These are phyloP conservation scores for Phalangium opilio DNA, from an alignment of 2,888 invertebrate genomes.

Conservation along the genomic window DNA sequence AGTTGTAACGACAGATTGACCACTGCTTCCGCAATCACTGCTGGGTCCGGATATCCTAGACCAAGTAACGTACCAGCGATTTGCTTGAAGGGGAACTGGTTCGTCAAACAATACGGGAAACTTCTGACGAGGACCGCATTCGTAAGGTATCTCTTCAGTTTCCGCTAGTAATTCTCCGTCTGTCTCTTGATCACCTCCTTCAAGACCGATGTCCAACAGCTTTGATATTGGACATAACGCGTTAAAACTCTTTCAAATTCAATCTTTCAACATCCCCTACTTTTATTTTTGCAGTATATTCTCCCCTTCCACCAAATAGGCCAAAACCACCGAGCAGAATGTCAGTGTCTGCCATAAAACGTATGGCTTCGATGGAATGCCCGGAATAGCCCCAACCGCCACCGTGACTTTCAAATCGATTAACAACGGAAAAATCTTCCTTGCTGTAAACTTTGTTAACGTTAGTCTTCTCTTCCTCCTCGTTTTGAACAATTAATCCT, in stretches of 20 bases:
- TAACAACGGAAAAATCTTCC: conserved; percentile 67
- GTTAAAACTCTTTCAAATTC: background rate
- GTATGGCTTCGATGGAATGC: conserved; percentile 86
- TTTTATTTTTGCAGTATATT: conserved; percentile 78
- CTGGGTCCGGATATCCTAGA: conserved; percentile 88
- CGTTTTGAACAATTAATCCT: conserved; percentile 28
- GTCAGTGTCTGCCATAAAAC: conserved; percentile 87
- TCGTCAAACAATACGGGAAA: conserved; percentile 76
- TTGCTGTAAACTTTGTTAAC: conserved; percentile 46
- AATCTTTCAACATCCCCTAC: background rate
- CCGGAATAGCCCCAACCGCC: conserved; percentile 98
- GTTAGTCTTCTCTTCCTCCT: conserved; percentile 28
- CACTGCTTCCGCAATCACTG: conserved; percentile 90
- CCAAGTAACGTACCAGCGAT: conserved; percentile 92
- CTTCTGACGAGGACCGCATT: conserved; percentile 81
- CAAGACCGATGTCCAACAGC: conserved; percentile 72
- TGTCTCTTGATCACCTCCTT: conserved; percentile 82
- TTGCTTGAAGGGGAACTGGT: conserved; percentile 60
- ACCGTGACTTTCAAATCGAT: conserved; percentile 84
- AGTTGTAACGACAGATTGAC: conserved; percentile 73
- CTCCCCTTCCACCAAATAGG: conserved; percentile 89
- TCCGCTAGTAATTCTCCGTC: conserved; percentile 82
- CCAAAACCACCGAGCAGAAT: conserved; percentile 81
- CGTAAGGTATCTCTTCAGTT: conserved; percentile 82
- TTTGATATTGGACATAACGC: conserved; percentile 23